Conservation (phyloP, 2,888 invertebrate genomes). For the Megamerina dolium region DNA sequence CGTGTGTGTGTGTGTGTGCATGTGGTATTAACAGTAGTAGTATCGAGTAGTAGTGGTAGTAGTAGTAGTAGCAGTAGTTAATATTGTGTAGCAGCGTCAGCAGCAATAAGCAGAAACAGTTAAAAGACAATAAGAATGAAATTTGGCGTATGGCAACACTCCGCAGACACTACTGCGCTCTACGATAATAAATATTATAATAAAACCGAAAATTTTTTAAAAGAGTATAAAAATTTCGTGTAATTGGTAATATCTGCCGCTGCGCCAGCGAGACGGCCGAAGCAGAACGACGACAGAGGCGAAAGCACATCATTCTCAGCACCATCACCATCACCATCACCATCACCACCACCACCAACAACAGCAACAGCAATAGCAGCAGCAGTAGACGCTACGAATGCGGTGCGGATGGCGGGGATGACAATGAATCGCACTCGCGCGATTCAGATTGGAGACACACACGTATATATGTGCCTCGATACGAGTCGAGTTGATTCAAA, state of each 20-base stretch:
- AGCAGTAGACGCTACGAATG: constrained; percentile 7
- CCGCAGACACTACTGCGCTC: constrained; percentile 48
- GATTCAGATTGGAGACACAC: too few species aligned
- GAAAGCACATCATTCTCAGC: too few species aligned
- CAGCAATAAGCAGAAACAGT: constrained; percentile 34
- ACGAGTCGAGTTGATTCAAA: not conserved
- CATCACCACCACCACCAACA: too few species aligned
- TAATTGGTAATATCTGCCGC: constrained; percentile 38
- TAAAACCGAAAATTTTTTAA: constrained; percentile 50
- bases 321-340: not conserved
- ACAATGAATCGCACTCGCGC: not conserved
- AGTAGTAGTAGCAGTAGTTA: too few species aligned
- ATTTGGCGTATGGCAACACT: constrained; percentile 24
- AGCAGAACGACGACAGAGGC: not conserved
- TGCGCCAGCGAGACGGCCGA: constrained; percentile 17
- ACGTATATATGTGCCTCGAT: too few species aligned
- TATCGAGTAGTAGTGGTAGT: too few species aligned
- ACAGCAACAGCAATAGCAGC: constrained; percentile 6
- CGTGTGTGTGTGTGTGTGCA: too few species aligned
- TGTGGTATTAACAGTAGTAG: too few species aligned
- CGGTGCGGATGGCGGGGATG: not conserved
- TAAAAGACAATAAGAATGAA: constrained; percentile 35
- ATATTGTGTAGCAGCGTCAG: too few species aligned
- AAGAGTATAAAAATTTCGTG: constrained; percentile 51
- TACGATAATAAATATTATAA: constrained; percentile 51